Percentiles rank a stretch among this genome's conserved stretches.
These are phyloP conservation scores for Hippopotamus amphibius DNA, from an alignment of 2,113 vertebrate species.

Conservation along the genomic window DNA sequence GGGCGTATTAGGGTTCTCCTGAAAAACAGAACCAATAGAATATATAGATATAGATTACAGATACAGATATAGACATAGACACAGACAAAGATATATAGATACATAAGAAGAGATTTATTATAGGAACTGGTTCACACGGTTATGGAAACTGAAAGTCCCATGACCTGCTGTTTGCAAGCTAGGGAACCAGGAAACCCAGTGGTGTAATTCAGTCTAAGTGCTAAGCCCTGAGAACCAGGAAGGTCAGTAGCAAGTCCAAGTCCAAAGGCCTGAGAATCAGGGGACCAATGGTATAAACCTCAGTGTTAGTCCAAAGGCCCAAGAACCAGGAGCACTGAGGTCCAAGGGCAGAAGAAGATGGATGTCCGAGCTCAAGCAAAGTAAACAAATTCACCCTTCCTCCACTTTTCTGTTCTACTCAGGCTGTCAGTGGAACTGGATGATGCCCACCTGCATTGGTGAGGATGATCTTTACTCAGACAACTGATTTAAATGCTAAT, in stretches of 20 bases:
- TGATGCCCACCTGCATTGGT: not conserved
- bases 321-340: not conserved
- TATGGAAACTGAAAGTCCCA: not conserved
- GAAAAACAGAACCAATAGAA: conserved; percentile 25
- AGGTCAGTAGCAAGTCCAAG: not conserved
- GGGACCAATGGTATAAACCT: not conserved
- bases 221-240: not conserved
- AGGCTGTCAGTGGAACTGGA: not conserved
- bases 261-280: not conserved
- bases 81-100: not conserved
- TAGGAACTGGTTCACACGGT: not conserved
- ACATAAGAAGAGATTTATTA: not conserved
- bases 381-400: not conserved
- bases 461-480: not conserved
- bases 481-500: not conserved
- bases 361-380: not conserved
- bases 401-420: not conserved
- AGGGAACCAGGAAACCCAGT: not conserved
- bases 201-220: not conserved
- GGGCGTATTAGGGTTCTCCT: not conserved
- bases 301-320: not conserved
- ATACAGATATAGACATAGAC: not conserved
- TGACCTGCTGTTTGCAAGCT: not conserved
- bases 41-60: not conserved
- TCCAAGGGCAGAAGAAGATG: not conserved